A percentile compares a stretch with the other conserved stretches of the same genome.
Conservation (phyloP, 2,113 vertebrate genomes). For the Lamprotornis superbus region DNA sequence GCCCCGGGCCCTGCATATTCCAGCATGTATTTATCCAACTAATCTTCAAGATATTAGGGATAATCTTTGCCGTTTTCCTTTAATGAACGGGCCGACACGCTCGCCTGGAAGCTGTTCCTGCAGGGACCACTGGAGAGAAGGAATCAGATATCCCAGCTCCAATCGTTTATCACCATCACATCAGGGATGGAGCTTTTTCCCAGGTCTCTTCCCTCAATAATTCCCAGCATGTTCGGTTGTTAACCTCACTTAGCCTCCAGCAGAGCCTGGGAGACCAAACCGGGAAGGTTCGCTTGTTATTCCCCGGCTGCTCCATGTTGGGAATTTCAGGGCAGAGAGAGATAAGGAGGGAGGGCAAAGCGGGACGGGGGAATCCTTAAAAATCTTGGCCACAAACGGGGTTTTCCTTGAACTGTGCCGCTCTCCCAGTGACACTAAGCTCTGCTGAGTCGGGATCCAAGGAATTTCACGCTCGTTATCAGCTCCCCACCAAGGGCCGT, state of each 20-base stretch:
- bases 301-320: background rate
- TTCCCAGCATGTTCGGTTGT: constrained; percentile 50
- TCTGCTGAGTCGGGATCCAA: background rate
- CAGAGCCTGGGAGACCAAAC: constrained; percentile 18
- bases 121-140: constrained; percentile 28
- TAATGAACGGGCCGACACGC: background rate
- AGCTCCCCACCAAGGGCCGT: background rate
- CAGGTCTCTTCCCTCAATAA: constrained; percentile 14
- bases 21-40: background rate
- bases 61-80: constrained; percentile 1
- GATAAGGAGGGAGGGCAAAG: background rate
- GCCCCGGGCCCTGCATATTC: background rate
- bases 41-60: constrained; percentile 7
- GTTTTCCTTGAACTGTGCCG: background rate
- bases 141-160: constrained; percentile 48
- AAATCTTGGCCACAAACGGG: background rate
- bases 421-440: background rate
- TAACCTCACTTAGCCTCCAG: constrained; percentile 74
- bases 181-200: constrained; percentile 24
- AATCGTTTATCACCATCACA: constrained; percentile 64
- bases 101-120: constrained; percentile 13
- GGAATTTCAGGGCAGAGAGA: background rate
- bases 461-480: background rate
- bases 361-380: background rate
- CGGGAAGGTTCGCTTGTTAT: constrained; percentile 1